phyloP scores from a whole-genome alignment of 2,113 vertebrate genomes.

The Perca fluviatilis region DNA sequence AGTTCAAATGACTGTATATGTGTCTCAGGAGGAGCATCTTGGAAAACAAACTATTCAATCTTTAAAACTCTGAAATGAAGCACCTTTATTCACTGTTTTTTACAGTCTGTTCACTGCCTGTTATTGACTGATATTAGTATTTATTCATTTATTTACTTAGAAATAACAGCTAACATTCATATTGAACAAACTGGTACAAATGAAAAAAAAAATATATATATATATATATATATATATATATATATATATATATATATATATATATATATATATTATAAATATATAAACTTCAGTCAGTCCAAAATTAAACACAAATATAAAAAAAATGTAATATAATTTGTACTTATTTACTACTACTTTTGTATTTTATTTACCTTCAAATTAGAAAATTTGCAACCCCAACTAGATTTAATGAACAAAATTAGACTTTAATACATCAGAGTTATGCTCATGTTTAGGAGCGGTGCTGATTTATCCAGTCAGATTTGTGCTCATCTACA shows the following conservation, averaged over 20 bases:
- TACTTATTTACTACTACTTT: too few relatives aligned
- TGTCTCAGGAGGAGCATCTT: not conserved
- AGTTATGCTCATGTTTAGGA: not conserved
- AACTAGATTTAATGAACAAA: constrained; percentile 8
- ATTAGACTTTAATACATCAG: not conserved
- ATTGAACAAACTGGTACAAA: not conserved
- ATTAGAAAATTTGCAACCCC: not conserved
- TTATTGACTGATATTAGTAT: not conserved
- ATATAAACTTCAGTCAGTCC: not conserved
- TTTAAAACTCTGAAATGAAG: too few relatives aligned
- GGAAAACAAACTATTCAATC: not conserved
- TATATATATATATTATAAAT: too few relatives aligned
- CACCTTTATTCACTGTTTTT: not conserved
- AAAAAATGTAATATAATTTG: not conserved
- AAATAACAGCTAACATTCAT: not conserved
- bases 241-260: too few relatives aligned
- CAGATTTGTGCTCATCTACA: not conserved
- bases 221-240: too few relatives aligned
- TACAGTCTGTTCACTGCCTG: not conserved
- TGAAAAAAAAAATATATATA: not conserved
- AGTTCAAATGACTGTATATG: not conserved
- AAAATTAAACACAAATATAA: not conserved
- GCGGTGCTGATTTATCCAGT: constrained; percentile 2
- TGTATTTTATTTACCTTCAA: not conserved
- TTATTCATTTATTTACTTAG: not conserved